phyloP scores from a whole-genome alignment of 2,888 invertebrate species.

The Perizoma affinitatum region DNA sequence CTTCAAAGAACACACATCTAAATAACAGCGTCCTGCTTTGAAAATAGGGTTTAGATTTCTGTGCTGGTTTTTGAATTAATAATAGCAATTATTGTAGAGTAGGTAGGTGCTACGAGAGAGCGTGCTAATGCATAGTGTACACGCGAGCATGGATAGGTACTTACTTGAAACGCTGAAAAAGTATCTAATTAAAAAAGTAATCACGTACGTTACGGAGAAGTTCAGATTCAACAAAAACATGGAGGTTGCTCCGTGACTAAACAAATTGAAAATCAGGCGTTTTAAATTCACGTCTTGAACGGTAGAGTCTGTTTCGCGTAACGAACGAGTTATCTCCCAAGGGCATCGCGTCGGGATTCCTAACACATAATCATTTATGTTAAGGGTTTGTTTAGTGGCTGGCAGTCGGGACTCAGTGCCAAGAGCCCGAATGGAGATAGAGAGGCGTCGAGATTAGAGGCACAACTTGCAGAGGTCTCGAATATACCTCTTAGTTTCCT shows the following conservation, averaged over 20 bases:
- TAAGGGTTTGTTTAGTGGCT: constrained; percentile 42
- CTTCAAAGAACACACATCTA: constrained; percentile 16
- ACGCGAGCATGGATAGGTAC: constrained; percentile 49
- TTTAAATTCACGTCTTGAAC: constrained; percentile 63
- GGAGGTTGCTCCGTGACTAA: constrained; percentile 44
- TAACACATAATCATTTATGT: constrained; percentile 59
- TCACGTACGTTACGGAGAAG: constrained; percentile 48
- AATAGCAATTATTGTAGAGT: constrained; percentile 58
- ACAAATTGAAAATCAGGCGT: constrained; percentile 53
- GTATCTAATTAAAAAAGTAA: constrained; percentile 57
- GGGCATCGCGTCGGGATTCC: constrained; percentile 51
- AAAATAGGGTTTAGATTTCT: constrained; percentile 41
- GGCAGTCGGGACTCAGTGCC: constrained; percentile 30
- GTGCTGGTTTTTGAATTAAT: constrained; percentile 43
- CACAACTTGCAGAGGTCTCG: constrained; percentile 37
- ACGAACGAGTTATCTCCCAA: constrained; percentile 59
- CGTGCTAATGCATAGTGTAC: constrained; percentile 59
- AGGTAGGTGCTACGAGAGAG: constrained; percentile 48
- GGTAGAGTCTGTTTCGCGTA: constrained; percentile 53
- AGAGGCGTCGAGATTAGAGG: constrained; percentile 32
- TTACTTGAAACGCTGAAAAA: constrained; percentile 44
- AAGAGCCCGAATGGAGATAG: constrained; percentile 34
- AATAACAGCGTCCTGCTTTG: constrained; percentile 29
- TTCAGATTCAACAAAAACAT: constrained; percentile 48
- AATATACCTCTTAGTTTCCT: constrained; percentile 40